These are phyloP conservation scores for Girardinichthys multiradiatus DNA, from an alignment of 2,113 vertebrate genomes.

Conservation along the genomic window DNA sequence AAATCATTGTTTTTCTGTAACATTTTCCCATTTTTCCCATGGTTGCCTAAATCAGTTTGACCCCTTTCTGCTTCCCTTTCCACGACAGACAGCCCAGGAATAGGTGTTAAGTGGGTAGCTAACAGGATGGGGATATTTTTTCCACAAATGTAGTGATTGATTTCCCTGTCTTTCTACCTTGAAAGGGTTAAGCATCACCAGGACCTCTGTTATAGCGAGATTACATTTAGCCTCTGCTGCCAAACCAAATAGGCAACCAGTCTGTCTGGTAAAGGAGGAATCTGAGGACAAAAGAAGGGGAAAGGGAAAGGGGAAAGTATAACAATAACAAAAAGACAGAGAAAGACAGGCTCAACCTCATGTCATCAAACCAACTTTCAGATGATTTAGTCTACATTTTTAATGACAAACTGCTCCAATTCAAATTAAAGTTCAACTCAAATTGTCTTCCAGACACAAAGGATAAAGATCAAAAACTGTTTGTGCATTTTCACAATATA, in stretches of 20 bases:
- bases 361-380: not conserved
- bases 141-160: constrained; percentile 57
- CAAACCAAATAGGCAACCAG: constrained; percentile 72
- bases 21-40: constrained; percentile 22
- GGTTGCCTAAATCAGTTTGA: constrained; percentile 61
- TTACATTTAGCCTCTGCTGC: constrained; percentile 74
- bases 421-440: not conserved
- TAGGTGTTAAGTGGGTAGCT: constrained; percentile 45
- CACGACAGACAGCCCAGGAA: constrained; percentile 39
- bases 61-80: constrained; percentile 37
- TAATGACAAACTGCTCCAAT: not conserved
- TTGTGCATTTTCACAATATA: not conserved
- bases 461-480: not conserved
- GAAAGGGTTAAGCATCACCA: constrained; percentile 75
- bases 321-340: constrained; percentile 6
- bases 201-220: constrained; percentile 63
- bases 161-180: constrained; percentile 41
- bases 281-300: not conserved
- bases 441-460: not conserved
- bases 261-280: constrained; percentile 61
- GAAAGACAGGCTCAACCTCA: not conserved
- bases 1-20: constrained; percentile 34
- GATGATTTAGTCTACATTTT: not conserved
- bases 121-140: constrained; percentile 40
- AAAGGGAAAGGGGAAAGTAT: not conserved